Conservation (phyloP, 2,113 vertebrate species). For the Butorides virescens region DNA sequence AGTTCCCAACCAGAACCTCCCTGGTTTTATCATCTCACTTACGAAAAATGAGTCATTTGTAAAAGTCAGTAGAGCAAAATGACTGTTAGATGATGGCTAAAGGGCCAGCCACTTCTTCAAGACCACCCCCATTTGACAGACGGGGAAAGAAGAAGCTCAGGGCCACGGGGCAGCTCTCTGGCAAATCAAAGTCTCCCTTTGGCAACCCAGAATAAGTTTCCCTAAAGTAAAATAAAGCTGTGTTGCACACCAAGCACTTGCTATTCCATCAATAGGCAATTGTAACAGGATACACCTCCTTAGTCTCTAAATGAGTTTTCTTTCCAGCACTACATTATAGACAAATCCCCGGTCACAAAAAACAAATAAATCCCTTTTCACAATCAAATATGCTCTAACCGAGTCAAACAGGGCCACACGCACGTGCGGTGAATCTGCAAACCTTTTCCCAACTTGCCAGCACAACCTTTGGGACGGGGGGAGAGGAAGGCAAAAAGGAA, state of each 20-base stretch:
- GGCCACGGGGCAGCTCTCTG: background rate
- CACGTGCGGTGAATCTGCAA: background rate
- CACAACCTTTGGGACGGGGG: too few relatives aligned
- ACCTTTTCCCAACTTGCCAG: background rate
- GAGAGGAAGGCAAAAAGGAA: background rate
- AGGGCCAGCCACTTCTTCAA: background rate
- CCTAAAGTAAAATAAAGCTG: conserved; percentile 45
- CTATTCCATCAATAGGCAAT: conserved; percentile 63
- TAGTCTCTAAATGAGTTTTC: conserved; percentile 56
- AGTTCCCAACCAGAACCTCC: background rate
- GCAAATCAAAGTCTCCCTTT: background rate
- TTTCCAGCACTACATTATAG: conserved; percentile 66
- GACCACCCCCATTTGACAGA: background rate
- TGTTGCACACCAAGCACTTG: conserved; percentile 7
- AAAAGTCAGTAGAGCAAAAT: background rate
- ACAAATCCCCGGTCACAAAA: conserved; percentile 57
- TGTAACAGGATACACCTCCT: conserved; percentile 57
- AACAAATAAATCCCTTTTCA: conserved; percentile 37
- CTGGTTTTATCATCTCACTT: background rate
- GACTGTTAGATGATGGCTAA: background rate
- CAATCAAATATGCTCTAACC: conserved; percentile 46
- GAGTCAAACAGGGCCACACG: conserved; percentile 26
- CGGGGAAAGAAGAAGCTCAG: background rate
- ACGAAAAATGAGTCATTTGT: background rate
- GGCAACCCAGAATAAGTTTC: conserved; percentile 6